Conservation (phyloP, 2,888 invertebrate genomes). For the Rhamnusium bicolor region DNA sequence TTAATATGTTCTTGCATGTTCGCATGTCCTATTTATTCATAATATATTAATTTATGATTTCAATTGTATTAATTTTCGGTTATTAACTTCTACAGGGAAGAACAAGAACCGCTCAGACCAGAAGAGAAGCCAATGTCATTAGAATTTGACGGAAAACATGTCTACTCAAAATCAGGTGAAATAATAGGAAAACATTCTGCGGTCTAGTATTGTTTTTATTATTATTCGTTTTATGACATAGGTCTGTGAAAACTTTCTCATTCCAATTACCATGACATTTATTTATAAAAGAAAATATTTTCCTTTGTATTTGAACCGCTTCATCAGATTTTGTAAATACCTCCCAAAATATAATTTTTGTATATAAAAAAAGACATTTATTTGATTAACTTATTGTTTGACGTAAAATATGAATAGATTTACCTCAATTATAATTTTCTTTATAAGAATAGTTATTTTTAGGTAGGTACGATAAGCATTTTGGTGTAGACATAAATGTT, state of each 20-base stretch:
- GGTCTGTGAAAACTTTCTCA: constrained; percentile 14
- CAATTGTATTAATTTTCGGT: neutral
- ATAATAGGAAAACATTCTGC: constrained; percentile 94
- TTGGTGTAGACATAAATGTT: neutral
- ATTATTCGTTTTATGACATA: constrained; percentile 6
- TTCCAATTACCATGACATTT: constrained; percentile 29
- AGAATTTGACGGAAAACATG: constrained; percentile 87
- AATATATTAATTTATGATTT: neutral
- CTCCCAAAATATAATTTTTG: neutral
- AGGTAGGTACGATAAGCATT: neutral
- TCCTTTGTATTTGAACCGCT: neutral
- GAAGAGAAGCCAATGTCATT: constrained; percentile 84
- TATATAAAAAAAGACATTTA: neutral
- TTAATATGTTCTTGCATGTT: constrained; percentile 29
- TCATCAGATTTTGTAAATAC: neutral
- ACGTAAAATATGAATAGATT: neutral
- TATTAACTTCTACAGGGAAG: constrained; percentile 75
- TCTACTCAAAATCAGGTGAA: constrained; percentile 87
- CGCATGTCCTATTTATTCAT: constrained; percentile 34
- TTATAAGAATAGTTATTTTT: neutral
- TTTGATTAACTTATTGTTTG: neutral
- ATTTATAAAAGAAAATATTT: neutral
- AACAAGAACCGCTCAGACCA: constrained; percentile 84
- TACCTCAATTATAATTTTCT: neutral
- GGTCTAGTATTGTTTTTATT: constrained; percentile 72